Conservation (phyloP, 2,888 invertebrate genomes). For the Eupithecia insigniata region DNA sequence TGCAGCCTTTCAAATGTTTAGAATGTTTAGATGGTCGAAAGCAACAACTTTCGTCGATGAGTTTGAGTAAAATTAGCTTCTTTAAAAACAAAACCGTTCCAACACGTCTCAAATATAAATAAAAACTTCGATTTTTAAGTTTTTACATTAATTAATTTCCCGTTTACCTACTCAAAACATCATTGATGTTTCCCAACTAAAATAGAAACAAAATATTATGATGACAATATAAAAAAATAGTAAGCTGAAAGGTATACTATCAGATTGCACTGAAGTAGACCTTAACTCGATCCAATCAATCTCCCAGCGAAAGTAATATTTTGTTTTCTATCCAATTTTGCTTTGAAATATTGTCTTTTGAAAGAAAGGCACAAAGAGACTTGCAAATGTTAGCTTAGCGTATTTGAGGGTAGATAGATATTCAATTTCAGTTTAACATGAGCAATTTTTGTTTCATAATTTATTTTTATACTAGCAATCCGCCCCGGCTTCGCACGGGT, state of each 20-base stretch:
- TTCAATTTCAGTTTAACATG: constrained; percentile 13
- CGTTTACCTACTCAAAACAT: too few species aligned
- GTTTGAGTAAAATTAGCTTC: too few species aligned
- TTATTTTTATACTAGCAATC: constrained; percentile 11
- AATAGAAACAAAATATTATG: neutral
- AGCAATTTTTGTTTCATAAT: neutral
- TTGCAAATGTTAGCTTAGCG: constrained; percentile 6
- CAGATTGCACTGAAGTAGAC: constrained; percentile 7
- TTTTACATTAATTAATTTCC: too few species aligned
- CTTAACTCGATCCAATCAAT: constrained; percentile 56
- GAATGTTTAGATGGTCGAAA: too few species aligned
- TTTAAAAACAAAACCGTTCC: too few species aligned
- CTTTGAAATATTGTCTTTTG: constrained; percentile 58
- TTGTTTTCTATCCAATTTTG: constrained; percentile 62
- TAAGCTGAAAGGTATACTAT: neutral
- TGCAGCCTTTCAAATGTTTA: neutral
- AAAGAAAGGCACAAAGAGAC: constrained; percentile 19
- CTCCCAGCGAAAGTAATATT: constrained; percentile 57
- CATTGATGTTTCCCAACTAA: too few species aligned
- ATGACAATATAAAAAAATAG: too few species aligned
- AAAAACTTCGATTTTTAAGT: too few species aligned
- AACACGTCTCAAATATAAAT: too few species aligned
- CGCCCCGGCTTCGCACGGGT: too few species aligned
- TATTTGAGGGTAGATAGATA: constrained; percentile 9
- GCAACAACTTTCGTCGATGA: too few species aligned